Evolutionary conservation across 2,797 vertebrate genomes (phyloP).

Genomic region (Tarsius wallacei): DNA sequence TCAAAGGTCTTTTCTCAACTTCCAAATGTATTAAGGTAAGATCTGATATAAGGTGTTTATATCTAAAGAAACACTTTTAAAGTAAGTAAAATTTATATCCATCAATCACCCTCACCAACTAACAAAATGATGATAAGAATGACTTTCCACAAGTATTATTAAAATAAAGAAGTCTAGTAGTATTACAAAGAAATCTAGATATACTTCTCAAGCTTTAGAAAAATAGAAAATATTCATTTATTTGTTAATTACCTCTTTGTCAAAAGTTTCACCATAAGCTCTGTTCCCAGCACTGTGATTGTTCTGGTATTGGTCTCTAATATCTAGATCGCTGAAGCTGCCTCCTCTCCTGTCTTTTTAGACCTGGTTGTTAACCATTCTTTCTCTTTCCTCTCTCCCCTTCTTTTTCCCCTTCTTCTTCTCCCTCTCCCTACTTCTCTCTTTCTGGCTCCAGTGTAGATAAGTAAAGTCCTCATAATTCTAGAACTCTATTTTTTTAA

Average conservation of each 20-base stretch:
- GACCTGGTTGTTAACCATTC: not conserved
- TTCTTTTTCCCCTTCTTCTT: not conserved
- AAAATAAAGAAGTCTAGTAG: not conserved
- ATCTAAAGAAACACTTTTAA: not conserved
- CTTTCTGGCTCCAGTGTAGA: not conserved
- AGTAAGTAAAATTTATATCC: not conserved
- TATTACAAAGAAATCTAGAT: not conserved
- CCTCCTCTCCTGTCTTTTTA: not conserved
- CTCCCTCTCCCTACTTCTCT: not conserved
- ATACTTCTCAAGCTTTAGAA: not conserved
- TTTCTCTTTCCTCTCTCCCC: not conserved
- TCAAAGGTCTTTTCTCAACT: constrained; percentile 57
- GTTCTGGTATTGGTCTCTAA: not conserved
- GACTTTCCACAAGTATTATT: not conserved
- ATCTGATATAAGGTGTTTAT: not conserved
- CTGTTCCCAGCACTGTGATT: not conserved
- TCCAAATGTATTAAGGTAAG: constrained; percentile 26
- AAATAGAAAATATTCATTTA: not conserved
- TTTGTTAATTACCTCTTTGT: not conserved
- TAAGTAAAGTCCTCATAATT: not conserved
- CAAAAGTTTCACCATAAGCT: not conserved
- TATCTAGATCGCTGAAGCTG: not conserved
- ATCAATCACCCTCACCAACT: not conserved
- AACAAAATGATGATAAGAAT: constrained; percentile 32
- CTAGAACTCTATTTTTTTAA: constrained; percentile 16